These are phyloP conservation scores for Priocnemis perturbator DNA, from an alignment of 2,888 invertebrate genomes.

Conservation along the genomic window DNA sequence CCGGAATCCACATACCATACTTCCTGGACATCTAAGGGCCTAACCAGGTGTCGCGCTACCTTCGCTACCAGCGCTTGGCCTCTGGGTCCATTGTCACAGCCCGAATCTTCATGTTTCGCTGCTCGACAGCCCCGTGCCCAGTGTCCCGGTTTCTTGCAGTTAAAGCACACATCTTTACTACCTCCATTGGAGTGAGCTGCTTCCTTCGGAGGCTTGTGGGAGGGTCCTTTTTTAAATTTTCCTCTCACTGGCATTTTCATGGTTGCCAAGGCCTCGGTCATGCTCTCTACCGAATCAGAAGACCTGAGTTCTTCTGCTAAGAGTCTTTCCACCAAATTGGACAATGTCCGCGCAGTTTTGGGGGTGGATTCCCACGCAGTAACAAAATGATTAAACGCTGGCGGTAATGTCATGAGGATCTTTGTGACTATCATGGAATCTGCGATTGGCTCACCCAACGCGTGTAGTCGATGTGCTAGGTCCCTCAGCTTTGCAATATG, in stretches of 20 bases:
- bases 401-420: conserved; percentile 37
- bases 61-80: conserved; percentile 25
- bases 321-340: conserved; percentile 19
- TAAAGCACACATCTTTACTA: conserved; percentile 14
- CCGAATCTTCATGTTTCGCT: neutral
- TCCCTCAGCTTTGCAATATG: conserved; percentile 26
- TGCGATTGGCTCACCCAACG: conserved; percentile 30
- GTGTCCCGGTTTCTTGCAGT: conserved; percentile 31
- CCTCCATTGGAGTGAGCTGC: neutral
- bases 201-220: neutral
- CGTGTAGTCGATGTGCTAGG: conserved; percentile 11
- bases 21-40: conserved; percentile 3
- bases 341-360: neutral
- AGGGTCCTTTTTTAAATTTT: no score
- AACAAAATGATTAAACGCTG: no score
- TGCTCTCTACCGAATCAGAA: conserved; percentile 5
- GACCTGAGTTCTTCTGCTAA: no score
- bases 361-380: no score
- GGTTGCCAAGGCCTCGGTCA: conserved; percentile 29
- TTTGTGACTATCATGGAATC: conserved; percentile 35
- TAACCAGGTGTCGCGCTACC: conserved; percentile 15
- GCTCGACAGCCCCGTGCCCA: conserved; percentile 34
- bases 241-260: conserved; percentile 27
- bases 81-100: conserved; percentile 16
- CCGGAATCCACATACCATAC: conserved; percentile 47